Base-by-base conservation (phyloP, 2,888 invertebrate genomes). In the Caenorhabditis doughertyi region DNA sequence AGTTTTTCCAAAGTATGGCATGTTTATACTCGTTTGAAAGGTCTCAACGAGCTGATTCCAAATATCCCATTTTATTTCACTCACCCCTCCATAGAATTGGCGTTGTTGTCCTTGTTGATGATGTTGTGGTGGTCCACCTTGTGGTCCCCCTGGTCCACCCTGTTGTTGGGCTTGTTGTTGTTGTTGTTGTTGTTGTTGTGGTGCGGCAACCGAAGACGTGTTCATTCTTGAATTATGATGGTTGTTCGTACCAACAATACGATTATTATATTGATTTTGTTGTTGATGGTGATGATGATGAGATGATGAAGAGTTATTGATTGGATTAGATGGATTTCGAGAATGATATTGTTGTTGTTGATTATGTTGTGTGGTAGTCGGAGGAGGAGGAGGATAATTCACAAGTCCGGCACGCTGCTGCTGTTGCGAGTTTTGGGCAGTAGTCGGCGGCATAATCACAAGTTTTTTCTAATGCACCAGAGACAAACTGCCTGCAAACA, bases 361-460 rank as follows among this genome's bases (percentile, higher is more conserved):
- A 42, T 42, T 8, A 42, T 47, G 44, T 47, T n/a, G 44, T 18
- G 44, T 2, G 3, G 44, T 18, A 13, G 42, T 8, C 3, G 42
- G 42, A 4, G 7, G 18, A 18, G 7, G 39, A 39, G 47, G 64
- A 27, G 74, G 58, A 74, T 74, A 74, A 56, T 58, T 65, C 32
- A 67, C 25, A 11, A 49, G 64, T 1, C 29, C 44, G 3, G 64
- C 73, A 67, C 18, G 18, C 18, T 18, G 18, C 18, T 67, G 76
- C 76, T 68, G 67, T 73, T 53, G 44, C 35, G 64, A 55, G 74
- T 74, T 74, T 65, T 74, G 76, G 67, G 76, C 76, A 68, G 74
- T 64, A 58, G 74, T 74, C 74, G 76, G 76, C 67, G 76, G 76
- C 76, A 76, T n/a, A n/a, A n/a, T n/a, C n/a, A n/a, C n/a, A n/a